Base-by-base conservation (phyloP, 2,113 vertebrate genomes). In the Orientallactaga bullata region DNA sequence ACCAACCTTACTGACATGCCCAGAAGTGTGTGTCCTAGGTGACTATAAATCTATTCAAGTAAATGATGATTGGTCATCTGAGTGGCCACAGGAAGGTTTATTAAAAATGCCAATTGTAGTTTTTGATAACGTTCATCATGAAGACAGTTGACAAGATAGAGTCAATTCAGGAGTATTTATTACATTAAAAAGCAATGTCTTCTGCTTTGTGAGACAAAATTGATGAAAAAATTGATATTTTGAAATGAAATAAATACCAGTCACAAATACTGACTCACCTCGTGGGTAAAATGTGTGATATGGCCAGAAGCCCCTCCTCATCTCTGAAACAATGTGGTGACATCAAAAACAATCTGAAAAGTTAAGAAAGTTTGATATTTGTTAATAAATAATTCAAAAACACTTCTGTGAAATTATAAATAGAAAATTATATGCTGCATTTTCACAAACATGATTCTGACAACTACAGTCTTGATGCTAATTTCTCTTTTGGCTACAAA, bases 341-440 rank as follows among this genome's bases (percentile, higher is more conserved):
- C 13, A 58, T 81, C n/a, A 60, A 42, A 87, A 92, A 21, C 51
- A 7, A 47, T 20, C 47, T 69, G 16, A 30, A 93, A 82, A 73
- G 15, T 74, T 63, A 37, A 82, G 8, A 79, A 55, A 79, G 65
- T 24, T 80, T 92, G 37, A 26, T 23, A 88, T 47, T 79, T 89
- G 2, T 55, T 96, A 72, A 77, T 69, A 90, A 88, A 88, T 28
- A 66, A 87, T 69, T 93, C 60, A 18, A 68, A 91, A 94, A 92
- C 71, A 86, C 21, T 28, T 55, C 18, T 85, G 39, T 30, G 71
- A 89, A 93, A 63, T 83, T 35, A 79, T 17, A 88, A 95, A 55
- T 47, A 93, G 28, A 85, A 95, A 88, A 79, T 30, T 47, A 66
- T 32, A 16, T 71, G n/a, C 16, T 85, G 23, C 11, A 42, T 80